Conservation (phyloP, 2,113 vertebrate species). For the Chaetodon auriga region DNA sequence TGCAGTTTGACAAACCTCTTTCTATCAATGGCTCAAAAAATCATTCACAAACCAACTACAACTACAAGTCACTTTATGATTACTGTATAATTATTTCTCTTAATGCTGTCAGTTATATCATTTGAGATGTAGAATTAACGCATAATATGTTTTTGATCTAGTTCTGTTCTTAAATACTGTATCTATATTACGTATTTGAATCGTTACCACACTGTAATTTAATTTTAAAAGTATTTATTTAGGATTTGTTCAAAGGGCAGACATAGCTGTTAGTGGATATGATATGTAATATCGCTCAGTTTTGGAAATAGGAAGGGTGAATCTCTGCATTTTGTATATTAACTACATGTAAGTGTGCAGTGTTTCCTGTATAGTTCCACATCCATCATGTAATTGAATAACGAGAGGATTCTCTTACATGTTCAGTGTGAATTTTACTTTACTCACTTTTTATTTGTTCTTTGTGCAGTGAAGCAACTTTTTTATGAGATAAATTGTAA, state of each 20-base stretch:
- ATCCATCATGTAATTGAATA: background rate
- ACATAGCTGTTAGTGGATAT: background rate
- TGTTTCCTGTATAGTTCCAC: slow-evolving; percentile 7
- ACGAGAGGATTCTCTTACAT: background rate
- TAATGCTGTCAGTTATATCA: slow-evolving; percentile 1
- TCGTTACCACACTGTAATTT: background rate
- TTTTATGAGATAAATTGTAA: background rate
- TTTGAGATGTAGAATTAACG: background rate
- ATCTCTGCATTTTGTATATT: slow-evolving; percentile 3
- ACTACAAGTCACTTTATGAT: background rate
- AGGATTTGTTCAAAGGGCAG: background rate
- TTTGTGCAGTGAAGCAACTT: background rate
- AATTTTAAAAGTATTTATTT: background rate
- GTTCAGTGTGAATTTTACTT: background rate
- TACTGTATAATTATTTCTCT: background rate
- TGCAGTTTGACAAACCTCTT: slow-evolving; percentile 14
- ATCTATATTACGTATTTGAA: background rate
- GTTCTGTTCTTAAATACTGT: background rate
- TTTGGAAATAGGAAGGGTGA: slow-evolving; percentile 7
- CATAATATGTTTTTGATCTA: background rate
- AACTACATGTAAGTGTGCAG: background rate
- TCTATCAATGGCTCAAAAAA: slow-evolving; percentile 63
- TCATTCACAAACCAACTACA: background rate
- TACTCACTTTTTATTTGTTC: background rate
- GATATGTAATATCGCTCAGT: slow-evolving; percentile 5